Base-by-base conservation (phyloP, 2,888 invertebrate genomes). In the Scaptodrosophila latifasciaeformis region DNA sequence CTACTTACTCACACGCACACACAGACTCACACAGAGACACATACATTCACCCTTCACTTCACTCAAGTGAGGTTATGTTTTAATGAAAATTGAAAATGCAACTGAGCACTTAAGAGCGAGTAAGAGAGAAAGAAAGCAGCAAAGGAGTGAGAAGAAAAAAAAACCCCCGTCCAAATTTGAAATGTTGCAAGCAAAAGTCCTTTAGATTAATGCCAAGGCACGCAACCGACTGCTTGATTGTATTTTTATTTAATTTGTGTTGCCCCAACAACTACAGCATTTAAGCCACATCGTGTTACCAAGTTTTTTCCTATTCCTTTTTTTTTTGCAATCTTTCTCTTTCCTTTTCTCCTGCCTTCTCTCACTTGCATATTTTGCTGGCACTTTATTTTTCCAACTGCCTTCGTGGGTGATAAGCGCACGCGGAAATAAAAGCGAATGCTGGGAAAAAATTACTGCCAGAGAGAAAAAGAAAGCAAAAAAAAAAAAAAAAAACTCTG, bases 231-330 rank as follows among this genome's bases (percentile, higher is more conserved):
- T 42, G 44, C 65, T 67, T 69, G 63, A 72, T 67, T 71, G 69
- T 76, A 64, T 62, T 71, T 77, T 70, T 70, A 74, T 77, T 77
- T 67, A 74, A 77, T 74, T 74, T 66, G 29, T 17, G 10, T 6
- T 15, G 15, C 30, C 6, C 2, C 21, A 37, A 17, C 37, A 17
- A 29, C 35, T 5, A 5, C 17, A 55, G 21, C 21, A n/a, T n/a
- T n/a, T 31, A 48, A 50, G 48, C 49, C 42, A 52, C 53, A 47
- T 39, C 50, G 49, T 24, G 27, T 54, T 29, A 48, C 65, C 34
- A 34, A 47, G 39, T 35, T 12, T 13, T 27, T 21, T 37, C 37
- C 19, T 18, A 13, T 12, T 18, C 15, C 15, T 17, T 37, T 37
- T 13, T 5, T 24, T 27, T 24, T 12, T n/a, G 13, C 35, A 24